Percentiles rank a stretch among this genome's conserved stretches.
Evolutionary conservation across 2,113 vertebrate species (phyloP).

Genomic region (Echinops telfairi): DNA sequence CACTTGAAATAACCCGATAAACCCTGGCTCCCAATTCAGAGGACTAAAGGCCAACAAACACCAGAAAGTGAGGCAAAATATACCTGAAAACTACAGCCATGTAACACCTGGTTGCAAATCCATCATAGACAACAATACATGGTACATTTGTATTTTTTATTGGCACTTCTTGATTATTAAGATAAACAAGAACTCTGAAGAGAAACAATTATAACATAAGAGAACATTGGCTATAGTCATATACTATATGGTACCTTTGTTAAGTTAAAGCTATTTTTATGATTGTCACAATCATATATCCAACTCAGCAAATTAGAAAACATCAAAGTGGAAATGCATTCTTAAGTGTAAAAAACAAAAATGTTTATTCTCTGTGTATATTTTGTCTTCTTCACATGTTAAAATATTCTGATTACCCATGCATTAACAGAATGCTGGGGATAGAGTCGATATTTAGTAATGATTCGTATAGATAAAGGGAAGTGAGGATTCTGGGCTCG

Average conservation of each 20-base stretch:
- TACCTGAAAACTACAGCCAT: not conserved
- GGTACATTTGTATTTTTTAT: not conserved
- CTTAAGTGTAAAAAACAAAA: slow-evolving; percentile 26
- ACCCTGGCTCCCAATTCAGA: not conserved
- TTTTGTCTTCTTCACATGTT: slow-evolving; percentile 53
- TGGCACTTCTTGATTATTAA: not conserved
- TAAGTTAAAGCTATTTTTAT: too few relatives aligned
- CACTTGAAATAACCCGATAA: slow-evolving; percentile 48
- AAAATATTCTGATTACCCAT: slow-evolving; percentile 61
- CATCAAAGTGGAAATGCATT: slow-evolving; percentile 37
- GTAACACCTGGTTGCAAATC: slow-evolving; percentile 31
- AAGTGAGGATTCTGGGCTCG: slow-evolving; percentile 15
- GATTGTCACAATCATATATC: too few relatives aligned
- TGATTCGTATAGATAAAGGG: not conserved
- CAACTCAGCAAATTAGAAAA: not conserved
- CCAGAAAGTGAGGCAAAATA: not conserved
- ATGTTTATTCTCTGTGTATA: slow-evolving; percentile 1
- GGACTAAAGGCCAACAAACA: not conserved
- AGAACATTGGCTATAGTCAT: not conserved
- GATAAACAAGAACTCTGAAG: not conserved
- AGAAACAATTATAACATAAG: not conserved
- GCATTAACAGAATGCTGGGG: slow-evolving; percentile 58
- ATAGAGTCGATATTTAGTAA: slow-evolving; percentile 60
- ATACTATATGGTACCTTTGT: too few relatives aligned
- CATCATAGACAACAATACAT: not conserved